Evolutionary conservation across 2,113 vertebrate species (phyloP).

Genomic region (Tyrannus savana): DNA sequence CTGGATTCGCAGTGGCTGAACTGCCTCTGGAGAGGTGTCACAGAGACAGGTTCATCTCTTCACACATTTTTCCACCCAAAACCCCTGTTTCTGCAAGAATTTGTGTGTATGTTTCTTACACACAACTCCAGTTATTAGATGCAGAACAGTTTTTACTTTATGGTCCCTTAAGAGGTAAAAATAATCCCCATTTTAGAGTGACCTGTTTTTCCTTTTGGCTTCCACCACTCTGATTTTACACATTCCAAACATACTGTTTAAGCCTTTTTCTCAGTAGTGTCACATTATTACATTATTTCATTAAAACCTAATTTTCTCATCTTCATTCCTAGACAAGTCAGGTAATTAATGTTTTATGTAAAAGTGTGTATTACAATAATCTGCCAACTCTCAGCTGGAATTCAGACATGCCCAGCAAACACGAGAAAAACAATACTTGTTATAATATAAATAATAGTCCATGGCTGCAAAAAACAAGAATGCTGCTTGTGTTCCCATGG

Average conservation of each 20-base stretch:
- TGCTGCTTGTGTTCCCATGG: neutral
- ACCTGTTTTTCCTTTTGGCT: slow-evolving; percentile 9
- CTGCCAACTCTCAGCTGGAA: neutral
- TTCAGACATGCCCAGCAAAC: neutral
- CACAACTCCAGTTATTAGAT: neutral
- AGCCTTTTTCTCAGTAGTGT: neutral
- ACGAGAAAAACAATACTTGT: neutral
- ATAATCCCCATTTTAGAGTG: neutral
- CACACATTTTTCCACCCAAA: neutral
- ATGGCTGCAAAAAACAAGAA: neutral
- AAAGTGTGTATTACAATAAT: neutral
- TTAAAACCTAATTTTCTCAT: neutral
- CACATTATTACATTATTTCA: neutral
- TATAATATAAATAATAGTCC: neutral
- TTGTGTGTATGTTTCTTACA: neutral
- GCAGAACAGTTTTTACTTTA: neutral
- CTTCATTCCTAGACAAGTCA: neutral
- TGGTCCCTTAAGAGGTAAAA: neutral
- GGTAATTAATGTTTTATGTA: neutral
- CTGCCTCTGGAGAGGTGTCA: neutral
- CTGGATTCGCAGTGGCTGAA: neutral
- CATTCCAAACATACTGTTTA: neutral
- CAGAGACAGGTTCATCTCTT: neutral
- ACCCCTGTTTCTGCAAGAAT: neutral
- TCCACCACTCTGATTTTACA: neutral